Evolutionary conservation across 2,113 vertebrate genomes (phyloP).

Genomic region (Oreotrochilus melanogaster): DNA sequence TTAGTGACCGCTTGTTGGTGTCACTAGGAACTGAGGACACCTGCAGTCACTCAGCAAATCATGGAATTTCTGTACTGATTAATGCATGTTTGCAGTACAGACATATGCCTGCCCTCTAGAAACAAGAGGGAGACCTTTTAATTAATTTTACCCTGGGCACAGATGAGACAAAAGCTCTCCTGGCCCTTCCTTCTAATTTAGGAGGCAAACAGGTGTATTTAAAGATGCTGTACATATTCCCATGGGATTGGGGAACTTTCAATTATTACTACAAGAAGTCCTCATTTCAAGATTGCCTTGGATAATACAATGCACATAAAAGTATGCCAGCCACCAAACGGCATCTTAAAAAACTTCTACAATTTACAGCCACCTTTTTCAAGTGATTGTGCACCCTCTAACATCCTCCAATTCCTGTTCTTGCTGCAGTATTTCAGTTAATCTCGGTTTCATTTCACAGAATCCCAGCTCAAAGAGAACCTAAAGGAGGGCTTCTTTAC

Average conservation of each 20-base stretch:
- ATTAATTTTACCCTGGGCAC: not conserved
- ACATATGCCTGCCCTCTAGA: not conserved
- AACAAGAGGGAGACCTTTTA: not conserved
- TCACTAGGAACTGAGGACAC: not conserved
- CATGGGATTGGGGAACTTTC: not conserved
- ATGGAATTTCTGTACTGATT: not conserved
- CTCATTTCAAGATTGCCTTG: not conserved
- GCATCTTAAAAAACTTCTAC: not conserved
- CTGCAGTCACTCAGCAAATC: not conserved
- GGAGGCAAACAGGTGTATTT: not conserved
- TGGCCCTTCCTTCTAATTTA: not conserved
- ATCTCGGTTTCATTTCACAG: not conserved
- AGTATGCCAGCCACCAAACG: not conserved
- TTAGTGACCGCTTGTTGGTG: not conserved
- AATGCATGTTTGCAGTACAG: not conserved
- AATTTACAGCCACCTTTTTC: not conserved
- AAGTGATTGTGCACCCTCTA: not conserved
- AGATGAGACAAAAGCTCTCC: not conserved
- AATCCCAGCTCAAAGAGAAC: not conserved
- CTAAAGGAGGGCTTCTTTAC: conserved; percentile 58
- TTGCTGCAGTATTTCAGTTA: not conserved
- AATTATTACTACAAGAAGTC: not conserved
- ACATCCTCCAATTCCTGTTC: not conserved
- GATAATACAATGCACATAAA: not conserved
- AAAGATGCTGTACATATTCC: not conserved